Percentiles rank a stretch among this genome's conserved stretches.
Conservation (phyloP, 1,140 invertebrate genomes). For the Brachionus calyciflorus region DNA sequence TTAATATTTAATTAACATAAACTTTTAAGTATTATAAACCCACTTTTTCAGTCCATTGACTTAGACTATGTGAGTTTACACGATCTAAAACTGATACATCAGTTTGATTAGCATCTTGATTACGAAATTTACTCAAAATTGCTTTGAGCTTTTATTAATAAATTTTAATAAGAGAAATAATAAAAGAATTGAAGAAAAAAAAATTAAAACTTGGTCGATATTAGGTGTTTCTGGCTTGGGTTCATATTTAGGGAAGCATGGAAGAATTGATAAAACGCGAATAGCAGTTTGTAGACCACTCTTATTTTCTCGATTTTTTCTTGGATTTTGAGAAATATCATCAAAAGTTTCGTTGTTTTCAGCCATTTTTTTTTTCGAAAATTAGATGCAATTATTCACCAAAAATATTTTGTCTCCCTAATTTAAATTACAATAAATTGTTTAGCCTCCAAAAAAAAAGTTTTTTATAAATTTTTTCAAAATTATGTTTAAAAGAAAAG, state of each 20-base stretch:
- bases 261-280: background rate
- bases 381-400: no score
- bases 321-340: slow-evolving; percentile 26
- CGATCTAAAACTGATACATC: slow-evolving; percentile 38
- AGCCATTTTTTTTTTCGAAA: slow-evolving; percentile 32
- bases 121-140: background rate
- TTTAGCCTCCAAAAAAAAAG: no score
- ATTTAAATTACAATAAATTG: no score
- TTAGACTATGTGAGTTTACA: background rate
- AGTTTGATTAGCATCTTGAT: slow-evolving; percentile 16
- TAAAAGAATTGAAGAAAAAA: background rate
- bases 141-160: slow-evolving; percentile 7
- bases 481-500: slow-evolving; percentile 19
- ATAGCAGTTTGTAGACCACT: background rate
- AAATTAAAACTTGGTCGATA: slow-evolving; percentile 26
- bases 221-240: slow-evolving; percentile 20
- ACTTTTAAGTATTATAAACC: background rate
- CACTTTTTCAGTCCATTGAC: slow-evolving; percentile 43
- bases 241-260: slow-evolving; percentile 32
- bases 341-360: slow-evolving; percentile 24
- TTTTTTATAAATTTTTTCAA: background rate
- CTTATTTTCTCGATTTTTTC: background rate
- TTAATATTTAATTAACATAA: background rate
- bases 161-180: background rate
- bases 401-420: no score